These are phyloP conservation scores for Entomobrya multifasciata DNA, from an alignment of 2,888 invertebrate species.

Conservation along the genomic window DNA sequence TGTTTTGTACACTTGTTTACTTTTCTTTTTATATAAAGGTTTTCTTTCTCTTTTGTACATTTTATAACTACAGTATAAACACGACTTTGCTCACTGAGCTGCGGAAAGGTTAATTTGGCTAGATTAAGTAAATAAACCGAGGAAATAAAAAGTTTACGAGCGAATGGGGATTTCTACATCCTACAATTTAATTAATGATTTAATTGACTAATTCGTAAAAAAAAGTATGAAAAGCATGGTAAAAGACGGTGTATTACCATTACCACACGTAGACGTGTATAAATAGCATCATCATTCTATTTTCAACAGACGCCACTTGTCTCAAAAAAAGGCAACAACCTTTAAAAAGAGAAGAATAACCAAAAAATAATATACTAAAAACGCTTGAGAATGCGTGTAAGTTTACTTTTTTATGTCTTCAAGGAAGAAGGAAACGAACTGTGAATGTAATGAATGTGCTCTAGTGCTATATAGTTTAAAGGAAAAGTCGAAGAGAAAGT, in stretches of 20 bases:
- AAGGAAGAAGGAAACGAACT: constrained; percentile 18
- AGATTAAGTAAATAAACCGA: constrained; percentile 68
- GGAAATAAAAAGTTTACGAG: constrained; percentile 70
- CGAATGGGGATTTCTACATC: constrained; percentile 62
- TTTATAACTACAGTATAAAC: too few species aligned
- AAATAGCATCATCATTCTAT: too few species aligned
- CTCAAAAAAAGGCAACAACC: too few species aligned
- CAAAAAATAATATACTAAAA: too few species aligned
- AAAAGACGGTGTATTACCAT: not conserved
- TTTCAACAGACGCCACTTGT: too few species aligned
- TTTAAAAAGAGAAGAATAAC: too few species aligned
- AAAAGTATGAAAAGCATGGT: constrained; percentile 36
- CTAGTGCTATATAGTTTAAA: too few species aligned
- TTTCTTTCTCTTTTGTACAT: too few species aligned
- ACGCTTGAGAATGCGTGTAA: too few species aligned
- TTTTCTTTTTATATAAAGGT: not conserved
- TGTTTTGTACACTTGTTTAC: constrained; percentile 9
- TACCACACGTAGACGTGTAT: not conserved
- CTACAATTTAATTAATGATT: constrained; percentile 70
- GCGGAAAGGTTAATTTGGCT: constrained; percentile 58
- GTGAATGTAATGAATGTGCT: not conserved
- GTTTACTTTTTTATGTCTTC: constrained; percentile 12
- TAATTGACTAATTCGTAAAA: constrained; percentile 67
- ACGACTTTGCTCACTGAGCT: constrained; percentile 11
- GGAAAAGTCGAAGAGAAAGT: not conserved